Conservation (phyloP, 2,113 vertebrate genomes). For the Sterrhoptilus dennistouni region DNA sequence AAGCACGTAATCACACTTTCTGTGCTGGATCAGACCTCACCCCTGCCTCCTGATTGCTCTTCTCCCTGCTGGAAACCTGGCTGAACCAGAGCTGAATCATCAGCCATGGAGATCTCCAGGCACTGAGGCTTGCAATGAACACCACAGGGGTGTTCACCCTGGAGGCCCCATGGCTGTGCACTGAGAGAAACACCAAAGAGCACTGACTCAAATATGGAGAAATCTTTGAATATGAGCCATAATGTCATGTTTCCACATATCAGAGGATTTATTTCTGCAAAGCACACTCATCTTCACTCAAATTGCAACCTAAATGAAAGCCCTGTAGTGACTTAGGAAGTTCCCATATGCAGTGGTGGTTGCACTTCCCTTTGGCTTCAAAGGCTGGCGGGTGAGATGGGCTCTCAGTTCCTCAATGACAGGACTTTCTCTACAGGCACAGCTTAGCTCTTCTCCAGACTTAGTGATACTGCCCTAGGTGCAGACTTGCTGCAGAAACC, state of each 20-base stretch:
- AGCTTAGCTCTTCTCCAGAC: neutral
- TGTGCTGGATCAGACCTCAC: neutral
- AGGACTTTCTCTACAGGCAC: neutral
- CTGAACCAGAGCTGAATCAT: neutral
- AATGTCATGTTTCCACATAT: accelerated
- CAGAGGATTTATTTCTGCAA: neutral
- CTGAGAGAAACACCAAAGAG: neutral
- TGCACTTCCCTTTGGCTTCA: accelerated
- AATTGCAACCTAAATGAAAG: neutral
- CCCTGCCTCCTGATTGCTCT: neutral
- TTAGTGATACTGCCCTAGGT: neutral
- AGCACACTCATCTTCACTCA: neutral
- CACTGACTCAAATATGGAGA: neutral
- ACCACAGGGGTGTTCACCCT: accelerated
- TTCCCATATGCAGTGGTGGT: neutral
- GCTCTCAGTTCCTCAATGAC: neutral
- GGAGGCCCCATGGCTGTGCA: neutral
- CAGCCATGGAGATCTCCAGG: neutral
- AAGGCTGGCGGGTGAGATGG: neutral
- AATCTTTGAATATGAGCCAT: neutral
- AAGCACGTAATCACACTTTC: neutral
- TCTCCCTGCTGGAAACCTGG: neutral
- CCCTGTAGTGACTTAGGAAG: accelerated
- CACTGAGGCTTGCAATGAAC: neutral
- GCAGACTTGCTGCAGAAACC: neutral